phyloP scores from a whole-genome alignment of 1,140 invertebrate species.

The Agrilus planipennis region DNA sequence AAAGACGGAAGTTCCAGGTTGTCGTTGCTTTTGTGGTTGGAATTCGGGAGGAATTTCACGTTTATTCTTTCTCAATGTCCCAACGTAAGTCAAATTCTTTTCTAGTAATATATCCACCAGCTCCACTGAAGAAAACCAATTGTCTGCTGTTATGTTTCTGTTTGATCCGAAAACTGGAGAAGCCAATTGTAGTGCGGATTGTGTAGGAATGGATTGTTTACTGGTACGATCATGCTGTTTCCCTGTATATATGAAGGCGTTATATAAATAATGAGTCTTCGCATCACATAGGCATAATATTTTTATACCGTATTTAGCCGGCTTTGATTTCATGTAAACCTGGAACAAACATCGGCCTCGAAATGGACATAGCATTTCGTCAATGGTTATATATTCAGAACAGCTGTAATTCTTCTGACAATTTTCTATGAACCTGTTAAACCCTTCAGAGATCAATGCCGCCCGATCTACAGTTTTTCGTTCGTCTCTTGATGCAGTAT shows the following conservation, averaged over 20 bases:
- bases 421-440: slow-evolving; percentile 19
- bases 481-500: slow-evolving; percentile 15
- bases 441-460: slow-evolving; percentile 25
- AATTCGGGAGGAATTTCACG: slow-evolving; percentile 3
- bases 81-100: slow-evolving; percentile 6
- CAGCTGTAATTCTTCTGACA: slow-evolving; percentile 3
- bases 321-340: slow-evolving; percentile 28
- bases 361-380: slow-evolving; percentile 29
- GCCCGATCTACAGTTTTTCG: slow-evolving; percentile 25
- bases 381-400: slow-evolving; percentile 21
- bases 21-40: background rate
- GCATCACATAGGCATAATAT: slow-evolving; percentile 22
- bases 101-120: too few relatives aligned
- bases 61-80: slow-evolving; percentile 6
- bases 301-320: slow-evolving; percentile 36
- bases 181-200: too few relatives aligned
- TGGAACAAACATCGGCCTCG: slow-evolving; percentile 24
- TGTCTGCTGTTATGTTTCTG: too few relatives aligned
- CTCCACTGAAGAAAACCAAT: too few relatives aligned
- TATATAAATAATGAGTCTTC: slow-evolving; percentile 24
- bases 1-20: slow-evolving; percentile 13
- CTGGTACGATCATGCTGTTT: too few relatives aligned
- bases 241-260: slow-evolving; percentile 28
- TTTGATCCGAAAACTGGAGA: too few relatives aligned
- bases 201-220: too few relatives aligned